These are phyloP conservation scores for Sebastes goodei DNA, from an alignment of 2,797 vertebrate species.

Conservation along the genomic window DNA sequence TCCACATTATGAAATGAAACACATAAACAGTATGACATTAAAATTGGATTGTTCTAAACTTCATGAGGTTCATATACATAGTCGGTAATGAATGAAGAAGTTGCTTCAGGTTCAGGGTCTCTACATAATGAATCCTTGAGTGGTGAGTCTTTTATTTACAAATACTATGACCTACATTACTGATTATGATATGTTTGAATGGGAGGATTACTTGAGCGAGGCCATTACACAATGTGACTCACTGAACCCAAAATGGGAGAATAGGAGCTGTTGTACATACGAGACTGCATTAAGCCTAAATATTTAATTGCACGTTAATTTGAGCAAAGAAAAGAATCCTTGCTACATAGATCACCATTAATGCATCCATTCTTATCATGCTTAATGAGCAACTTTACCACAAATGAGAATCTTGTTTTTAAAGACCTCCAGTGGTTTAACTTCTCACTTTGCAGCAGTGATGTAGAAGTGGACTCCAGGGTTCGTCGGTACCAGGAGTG, in stretches of 20 bases:
- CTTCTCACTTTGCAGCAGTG: background rate
- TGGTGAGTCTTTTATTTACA: background rate
- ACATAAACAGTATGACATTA: background rate
- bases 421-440: background rate
- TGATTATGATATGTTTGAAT: constrained; percentile 5
- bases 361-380: background rate
- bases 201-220: background rate
- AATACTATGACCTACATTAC: background rate
- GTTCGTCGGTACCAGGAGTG: too few species aligned
- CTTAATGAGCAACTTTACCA: background rate
- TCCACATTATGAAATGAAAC: background rate
- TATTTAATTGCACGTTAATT: background rate
- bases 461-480: too few species aligned
- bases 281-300: background rate
- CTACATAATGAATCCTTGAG: background rate
- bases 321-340: background rate
- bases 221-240: background rate
- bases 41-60: background rate
- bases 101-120: constrained; percentile 1
- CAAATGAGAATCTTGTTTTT: background rate
- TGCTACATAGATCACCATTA: background rate
- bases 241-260: background rate
- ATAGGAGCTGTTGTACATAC: background rate
- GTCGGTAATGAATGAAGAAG: background rate
- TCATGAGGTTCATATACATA: background rate